Base-by-base conservation (phyloP, 2,888 invertebrate genomes). In the Watsonalla cultraria region DNA sequence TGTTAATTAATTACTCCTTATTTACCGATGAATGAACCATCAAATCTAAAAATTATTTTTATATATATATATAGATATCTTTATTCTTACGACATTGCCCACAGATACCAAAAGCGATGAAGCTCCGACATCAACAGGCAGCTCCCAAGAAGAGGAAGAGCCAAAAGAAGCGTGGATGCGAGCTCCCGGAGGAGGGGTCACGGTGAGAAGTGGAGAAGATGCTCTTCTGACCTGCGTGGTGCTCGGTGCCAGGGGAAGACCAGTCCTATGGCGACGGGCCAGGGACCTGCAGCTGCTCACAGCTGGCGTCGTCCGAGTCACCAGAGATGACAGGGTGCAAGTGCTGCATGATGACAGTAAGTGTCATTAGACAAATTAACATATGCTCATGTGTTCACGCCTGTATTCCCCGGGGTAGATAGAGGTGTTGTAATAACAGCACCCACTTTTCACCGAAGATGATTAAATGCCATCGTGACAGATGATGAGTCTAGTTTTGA, bases 211-310 rank as follows among this genome's bases (percentile, higher is more conserved):
- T 52, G 96, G 95, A 9, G 95, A 95, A 68, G 96, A 96, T 75
- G 96, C 96, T 2, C 86, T 96, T 46, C 91, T 96, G 51, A 96
- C 96, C 9, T 96, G 96, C 79, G 95, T 96, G 54, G 95, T 96
- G 37, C 87, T 93, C 37, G 93, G 94, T 37, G 92, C 93, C 4
- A 94, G 93, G 45, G 93, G 94, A 34, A 92, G 94, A 70, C 95
- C 95, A 0, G 95, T 96, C 52, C 91, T 95, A 72, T 96, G 96
- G 96, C 93, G 94, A 76, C 92, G 94, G 67, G 94, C 94, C 54
- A 92, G 92, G 59, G 92, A 93, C 60, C 93, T 93, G 45, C 93
- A 94, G 69, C 92, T 96, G 51, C 84, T 96, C 51, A 96, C 96
- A 6, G 96, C 96, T 5, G 96, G 95, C 5, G 93, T 92, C 53